Base-by-base conservation (phyloP, 2,113 vertebrate species). In the Spea bombifrons region DNA sequence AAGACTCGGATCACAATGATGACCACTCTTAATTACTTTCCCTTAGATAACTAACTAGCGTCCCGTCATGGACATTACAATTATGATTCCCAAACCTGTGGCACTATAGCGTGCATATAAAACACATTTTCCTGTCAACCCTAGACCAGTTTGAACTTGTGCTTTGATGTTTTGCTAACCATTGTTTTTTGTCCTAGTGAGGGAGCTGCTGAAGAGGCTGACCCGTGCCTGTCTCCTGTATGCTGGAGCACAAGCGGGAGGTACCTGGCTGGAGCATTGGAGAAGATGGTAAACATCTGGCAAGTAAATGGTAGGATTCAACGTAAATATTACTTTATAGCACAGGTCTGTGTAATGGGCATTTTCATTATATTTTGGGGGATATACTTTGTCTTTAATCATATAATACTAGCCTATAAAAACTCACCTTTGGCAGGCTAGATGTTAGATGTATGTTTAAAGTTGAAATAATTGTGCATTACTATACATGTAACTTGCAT, bases 241-340 rank as follows among this genome's bases (percentile, higher is more conserved):
- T 93, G 94, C 5, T 99, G 97, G 97, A 99, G 96, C n/a, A 84
- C 96, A 77, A 97, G 94, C 59, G 97, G 96, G 46, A 96, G 92
- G 75, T 98, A 96, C 77, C 85, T 99, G 83, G 96, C 97, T 66
- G 96, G 95, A 8, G 95, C 96, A 75, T 90, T 95, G 66, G 97
- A 99, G 75, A 99, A 99, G 84, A 90, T 94, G 88, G 95, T 99
- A 82, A 99, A 98, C 92, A 97, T 99, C 80, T 99, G 97, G 96
- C 97, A 98, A 86, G 95, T 99, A 76, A 99, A 96, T 48, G 97
- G 97, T 99, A 90, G 66, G 30, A 30, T 30, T 30, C 30, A 30
- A 30, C 30, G 88, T 10, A 44, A 30, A 30, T 30, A 30, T 30
- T 30, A 30, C 2, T 30, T 30, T 30, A 30, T 30, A 30, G 30